phyloP scores from a whole-genome alignment of 2,797 vertebrate genomes.

The Saxicola maurus region DNA sequence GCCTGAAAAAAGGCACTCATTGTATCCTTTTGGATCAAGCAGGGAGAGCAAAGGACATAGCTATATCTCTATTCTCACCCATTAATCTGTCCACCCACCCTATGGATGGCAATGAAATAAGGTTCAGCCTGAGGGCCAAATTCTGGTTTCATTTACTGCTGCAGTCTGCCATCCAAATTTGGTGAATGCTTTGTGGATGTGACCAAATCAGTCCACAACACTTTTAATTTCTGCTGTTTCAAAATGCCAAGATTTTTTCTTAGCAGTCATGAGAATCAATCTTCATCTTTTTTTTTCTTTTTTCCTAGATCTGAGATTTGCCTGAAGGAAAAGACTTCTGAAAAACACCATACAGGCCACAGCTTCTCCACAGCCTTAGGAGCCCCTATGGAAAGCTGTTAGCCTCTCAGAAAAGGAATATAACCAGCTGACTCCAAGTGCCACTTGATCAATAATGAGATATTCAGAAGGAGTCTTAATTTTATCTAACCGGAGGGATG shows the following conservation, averaged over 20 bases:
- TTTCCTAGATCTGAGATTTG: background rate
- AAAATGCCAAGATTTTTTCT: background rate
- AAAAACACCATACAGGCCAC: background rate
- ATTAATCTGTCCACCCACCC: background rate
- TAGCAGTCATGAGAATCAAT: rapidly evolving
- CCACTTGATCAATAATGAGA: conserved; percentile 67
- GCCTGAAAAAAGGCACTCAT: background rate
- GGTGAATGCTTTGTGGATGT: background rate
- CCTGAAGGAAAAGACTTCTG: background rate
- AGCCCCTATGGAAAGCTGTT: conserved; percentile 6
- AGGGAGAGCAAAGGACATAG: background rate
- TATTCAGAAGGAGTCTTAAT: conserved; percentile 67
- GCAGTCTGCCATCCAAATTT: background rate
- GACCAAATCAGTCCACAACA: background rate
- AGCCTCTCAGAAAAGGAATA: conserved; percentile 45
- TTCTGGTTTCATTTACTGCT: background rate
- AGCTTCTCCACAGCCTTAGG: background rate
- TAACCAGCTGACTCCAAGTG: conserved; percentile 60
- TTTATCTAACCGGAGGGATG: conserved; percentile 55
- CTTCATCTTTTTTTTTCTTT: background rate
- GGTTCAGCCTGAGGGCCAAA: background rate
- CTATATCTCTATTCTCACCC: background rate
- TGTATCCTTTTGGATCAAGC: background rate
- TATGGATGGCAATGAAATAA: background rate
- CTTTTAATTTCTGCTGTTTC: background rate